These are phyloP conservation scores for Laticauda laticaudata DNA, from an alignment of 2,113 vertebrate genomes.

Conservation along the genomic window DNA sequence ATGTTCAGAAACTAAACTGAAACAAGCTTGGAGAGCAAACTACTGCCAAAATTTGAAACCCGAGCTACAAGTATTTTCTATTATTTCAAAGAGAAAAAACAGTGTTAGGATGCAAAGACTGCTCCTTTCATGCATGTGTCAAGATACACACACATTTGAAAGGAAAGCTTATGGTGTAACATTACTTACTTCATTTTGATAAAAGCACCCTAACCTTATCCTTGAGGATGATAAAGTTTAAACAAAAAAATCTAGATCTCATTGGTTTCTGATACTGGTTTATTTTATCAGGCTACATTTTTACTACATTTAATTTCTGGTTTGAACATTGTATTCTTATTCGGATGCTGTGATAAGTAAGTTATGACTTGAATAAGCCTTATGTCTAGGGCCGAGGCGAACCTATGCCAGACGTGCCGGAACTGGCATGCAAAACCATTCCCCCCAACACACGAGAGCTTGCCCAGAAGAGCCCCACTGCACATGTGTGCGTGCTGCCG, in stretches of 20 bases:
- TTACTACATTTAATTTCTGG: background rate
- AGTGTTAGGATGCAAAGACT: background rate
- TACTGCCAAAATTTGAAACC: too few relatives aligned
- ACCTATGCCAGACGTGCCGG: too few relatives aligned
- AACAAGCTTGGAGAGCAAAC: too few relatives aligned
- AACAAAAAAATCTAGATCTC: background rate
- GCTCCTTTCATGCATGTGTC: background rate
- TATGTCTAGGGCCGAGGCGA: background rate
- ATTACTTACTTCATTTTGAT: background rate
- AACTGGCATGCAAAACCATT: too few relatives aligned
- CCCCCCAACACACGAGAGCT: too few relatives aligned
- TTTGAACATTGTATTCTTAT: background rate
- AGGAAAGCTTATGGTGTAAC: background rate
- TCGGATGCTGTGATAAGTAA: background rate
- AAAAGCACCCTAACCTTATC: background rate
- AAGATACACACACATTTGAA: background rate
- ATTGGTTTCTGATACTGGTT: background rate
- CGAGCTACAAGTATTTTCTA: too few relatives aligned
- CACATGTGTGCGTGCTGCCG: too few relatives aligned
- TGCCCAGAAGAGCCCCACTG: too few relatives aligned
- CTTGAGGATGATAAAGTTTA: background rate
- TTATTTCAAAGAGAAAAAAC: background rate
- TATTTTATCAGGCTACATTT: background rate
- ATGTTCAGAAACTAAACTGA: too few relatives aligned
- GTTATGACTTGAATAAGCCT: background rate